Evolutionary conservation across 2,888 invertebrate species (phyloP), one percentile per base, ranked within the genome.

Genomic region (Alcis repandata): DNA sequence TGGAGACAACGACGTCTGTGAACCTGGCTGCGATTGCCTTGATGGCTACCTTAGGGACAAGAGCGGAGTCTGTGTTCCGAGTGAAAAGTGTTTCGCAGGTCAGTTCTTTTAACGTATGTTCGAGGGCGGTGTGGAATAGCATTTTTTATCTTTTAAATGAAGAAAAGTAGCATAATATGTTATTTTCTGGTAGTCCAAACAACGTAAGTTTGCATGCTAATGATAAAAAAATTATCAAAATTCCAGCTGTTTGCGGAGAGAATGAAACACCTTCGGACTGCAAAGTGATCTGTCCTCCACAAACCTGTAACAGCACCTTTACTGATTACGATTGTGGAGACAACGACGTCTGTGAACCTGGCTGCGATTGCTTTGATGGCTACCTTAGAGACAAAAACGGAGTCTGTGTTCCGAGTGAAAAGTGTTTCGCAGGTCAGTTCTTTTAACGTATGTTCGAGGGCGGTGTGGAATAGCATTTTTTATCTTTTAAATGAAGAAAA

Each of bases 51-150:
- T 38, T 0, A 36, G 52, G 36, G 76, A 86, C 48, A 11, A 48
- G 0, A 63, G 54, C 10, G 78, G 75, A 36, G 54, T 71, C 15
- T 86, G 85, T 67, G 71, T 85, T 43, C 79, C 74, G 9, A 68
- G 59, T 19, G 48, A 66, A 8, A 13, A 66, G 46, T 70, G 70
- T 20, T 65, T 63, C 41, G 8, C 58, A 58, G 63, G 63, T 63
- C 15, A 20, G 45, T 20, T 45, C 9, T 36, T 8, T 36, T n/a
- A n/a, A n/a, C 27, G 6, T 27, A 6, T 4, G 27, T 27, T 27
- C n/a, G n/a, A n/a, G n/a, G n/a, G n/a, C n/a, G n/a, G n/a, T n/a
- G n/a, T n/a, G n/a, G n/a, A n/a, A n/a, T n/a, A n/a, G n/a, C n/a
- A n/a, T n/a, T n/a, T n/a, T n/a, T n/a, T n/a, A n/a, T n/a, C n/a